These are phyloP conservation scores for Clarias macrocephalus DNA, from an alignment of 2,113 vertebrate genomes.

Conservation along the genomic window DNA sequence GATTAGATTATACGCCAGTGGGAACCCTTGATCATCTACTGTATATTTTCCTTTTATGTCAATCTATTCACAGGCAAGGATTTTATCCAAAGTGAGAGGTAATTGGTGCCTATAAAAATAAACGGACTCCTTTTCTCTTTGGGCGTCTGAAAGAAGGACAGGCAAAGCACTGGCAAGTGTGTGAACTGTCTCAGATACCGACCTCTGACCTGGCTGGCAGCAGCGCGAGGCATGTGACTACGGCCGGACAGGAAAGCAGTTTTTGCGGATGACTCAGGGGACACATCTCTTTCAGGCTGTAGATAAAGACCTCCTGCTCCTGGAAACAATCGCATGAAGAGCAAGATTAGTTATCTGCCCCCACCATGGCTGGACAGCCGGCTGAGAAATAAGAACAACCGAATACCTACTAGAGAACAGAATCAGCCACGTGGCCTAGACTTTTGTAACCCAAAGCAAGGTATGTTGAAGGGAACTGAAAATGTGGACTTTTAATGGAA, in stretches of 20 bases:
- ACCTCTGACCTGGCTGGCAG: constrained; percentile 86
- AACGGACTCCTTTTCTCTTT: not conserved
- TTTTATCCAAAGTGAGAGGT: not conserved
- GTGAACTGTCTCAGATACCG: constrained; percentile 10
- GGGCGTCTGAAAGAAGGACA: constrained; percentile 3
- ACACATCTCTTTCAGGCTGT: constrained; percentile 94
- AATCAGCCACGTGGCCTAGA: not conserved
- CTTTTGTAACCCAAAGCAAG: not conserved
- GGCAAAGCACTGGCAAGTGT: not conserved
- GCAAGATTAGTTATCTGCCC: constrained; percentile 35
- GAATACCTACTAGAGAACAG: not conserved
- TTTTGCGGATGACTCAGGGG: constrained; percentile 85
- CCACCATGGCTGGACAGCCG: not conserved
- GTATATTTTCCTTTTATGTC: not conserved
- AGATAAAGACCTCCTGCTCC: constrained; percentile 95
- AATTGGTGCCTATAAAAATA: not conserved
- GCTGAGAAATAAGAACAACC: not conserved
- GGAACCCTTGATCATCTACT: not conserved
- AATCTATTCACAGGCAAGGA: not conserved
- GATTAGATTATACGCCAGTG: not conserved
- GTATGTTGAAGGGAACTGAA: too few species aligned
- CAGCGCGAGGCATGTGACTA: constrained; percentile 87
- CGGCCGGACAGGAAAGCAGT: constrained; percentile 82
- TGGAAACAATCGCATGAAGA: constrained; percentile 58
- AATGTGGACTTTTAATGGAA: not conserved